phyloP scores from a whole-genome alignment of 30 jellyfish, hydroid and myxozoan genomes.

The Pseudorhiza aurosa region DNA sequence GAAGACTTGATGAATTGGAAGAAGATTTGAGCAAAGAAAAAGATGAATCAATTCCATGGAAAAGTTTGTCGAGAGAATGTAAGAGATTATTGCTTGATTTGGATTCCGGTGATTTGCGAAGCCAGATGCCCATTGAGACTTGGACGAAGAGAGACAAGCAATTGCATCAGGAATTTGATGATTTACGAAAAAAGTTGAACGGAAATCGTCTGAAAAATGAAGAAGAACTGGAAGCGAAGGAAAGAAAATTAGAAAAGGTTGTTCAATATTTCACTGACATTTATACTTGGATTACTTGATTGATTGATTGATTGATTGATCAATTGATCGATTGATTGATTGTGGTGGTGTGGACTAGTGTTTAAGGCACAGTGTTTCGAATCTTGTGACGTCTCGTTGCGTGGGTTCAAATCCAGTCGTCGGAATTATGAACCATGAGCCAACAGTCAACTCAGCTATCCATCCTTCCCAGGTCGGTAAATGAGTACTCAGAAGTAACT shows the following conservation, averaged over 20 bases:
- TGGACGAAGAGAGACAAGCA: slow-evolving; percentile 17
- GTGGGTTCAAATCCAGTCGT: too few relatives aligned
- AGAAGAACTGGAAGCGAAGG: slow-evolving; percentile 32
- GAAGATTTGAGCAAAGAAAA: slow-evolving; percentile 37
- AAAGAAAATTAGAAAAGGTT: slow-evolving; percentile 25
- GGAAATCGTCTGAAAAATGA: slow-evolving; percentile 15
- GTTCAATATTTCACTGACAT: too few relatives aligned
- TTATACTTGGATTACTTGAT: too few relatives aligned
- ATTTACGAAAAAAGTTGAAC: slow-evolving; percentile 20
- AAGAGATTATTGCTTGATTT: slow-evolving; percentile 22
- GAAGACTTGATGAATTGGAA: slow-evolving; percentile 16
- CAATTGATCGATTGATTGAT: background rate
- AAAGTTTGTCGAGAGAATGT: background rate
- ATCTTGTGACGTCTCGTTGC: too few relatives aligned
- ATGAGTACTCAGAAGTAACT: too few relatives aligned
- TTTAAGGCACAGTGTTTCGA: background rate
- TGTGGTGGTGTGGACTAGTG: too few relatives aligned
- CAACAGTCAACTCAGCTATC: too few relatives aligned
- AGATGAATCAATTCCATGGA: slow-evolving; percentile 56
- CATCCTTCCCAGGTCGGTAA: too few relatives aligned
- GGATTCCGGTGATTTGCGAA: slow-evolving; percentile 20
- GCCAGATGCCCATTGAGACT: slow-evolving; percentile 20
- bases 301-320: background rate
- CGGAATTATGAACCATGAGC: too few relatives aligned
- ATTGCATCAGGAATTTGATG: slow-evolving; percentile 42